Evolutionary conservation across 2,113 vertebrate species (phyloP), one percentile per base, ranked within the genome.

Genomic region (Lophura nycthemera): DNA sequence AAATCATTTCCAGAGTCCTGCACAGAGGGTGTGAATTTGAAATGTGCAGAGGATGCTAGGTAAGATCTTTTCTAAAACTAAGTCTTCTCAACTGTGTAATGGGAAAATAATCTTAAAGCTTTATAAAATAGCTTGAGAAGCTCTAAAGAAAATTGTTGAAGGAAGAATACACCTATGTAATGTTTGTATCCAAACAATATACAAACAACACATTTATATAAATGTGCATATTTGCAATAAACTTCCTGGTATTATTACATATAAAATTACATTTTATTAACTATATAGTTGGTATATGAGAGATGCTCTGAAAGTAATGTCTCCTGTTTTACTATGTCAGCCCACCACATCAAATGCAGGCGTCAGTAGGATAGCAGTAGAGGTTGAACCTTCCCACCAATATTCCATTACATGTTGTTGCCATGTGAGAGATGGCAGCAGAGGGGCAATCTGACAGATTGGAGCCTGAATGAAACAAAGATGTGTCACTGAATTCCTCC

Each of bases 1-100:
- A 90, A 96, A 87, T 89, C 12, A 50, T 74, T 91, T 89, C 74
- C 82, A 92, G 89, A 85, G 76, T 87, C 67, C 56, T 92, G 66
- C 10, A 42, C 20, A 7, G 3, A 60, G 10, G 27, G 38, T 21
- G 81, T 72, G 76, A 65, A 91, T 70, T 85, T 89, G 82, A 94
- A 64, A 63, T 85, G 40, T 60, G 13, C 11, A 80, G 38, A 66
- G 25, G 87, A 70, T 66, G 89, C 43, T 48, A 22, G 54, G 76
- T 61, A 32, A 70, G 10, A 19, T 4, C 3, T 83, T 72, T 70
- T 66, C 48, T 75, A 84, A 78, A 77, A 66, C 3, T 20, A 42
- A 9, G 32, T 76, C 73, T 88, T 29, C 19, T 13, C 54, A 34
- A 22, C 6, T 86, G 18, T 45, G 48, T 19, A 80, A 45, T 13